Evolutionary conservation across 1,140 invertebrate genomes (phyloP).

Genomic region (Drusus annulatus): DNA sequence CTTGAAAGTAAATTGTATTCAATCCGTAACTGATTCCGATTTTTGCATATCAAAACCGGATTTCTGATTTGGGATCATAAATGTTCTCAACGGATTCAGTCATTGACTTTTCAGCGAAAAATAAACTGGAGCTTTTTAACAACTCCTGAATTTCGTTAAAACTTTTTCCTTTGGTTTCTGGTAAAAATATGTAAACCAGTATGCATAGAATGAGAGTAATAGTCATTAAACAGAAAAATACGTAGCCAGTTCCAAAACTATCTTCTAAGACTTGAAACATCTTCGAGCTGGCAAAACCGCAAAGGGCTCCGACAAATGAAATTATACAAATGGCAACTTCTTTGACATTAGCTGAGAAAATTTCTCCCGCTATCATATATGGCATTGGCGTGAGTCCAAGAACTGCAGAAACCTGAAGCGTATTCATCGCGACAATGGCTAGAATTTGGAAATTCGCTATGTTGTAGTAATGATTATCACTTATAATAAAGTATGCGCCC

Average conservation of each 20-base stretch:
- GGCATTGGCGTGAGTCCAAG: conserved; percentile 45
- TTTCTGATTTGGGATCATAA: conserved; percentile 3
- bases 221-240: conserved; percentile 38
- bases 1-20: not conserved
- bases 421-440: conserved; percentile 39
- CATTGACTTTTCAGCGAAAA: not conserved
- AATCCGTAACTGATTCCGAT: not conserved
- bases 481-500: conserved; percentile 25
- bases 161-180: conserved; percentile 49
- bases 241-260: conserved; percentile 19
- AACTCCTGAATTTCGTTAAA: conserved; percentile 50
- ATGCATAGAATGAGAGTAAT: conserved; percentile 25
- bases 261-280: conserved; percentile 44
- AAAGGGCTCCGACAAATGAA: conserved; percentile 45
- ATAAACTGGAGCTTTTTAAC: conserved; percentile 26
- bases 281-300: conserved; percentile 37
- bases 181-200: conserved; percentile 37
- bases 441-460: conserved; percentile 25
- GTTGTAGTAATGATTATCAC: not conserved
- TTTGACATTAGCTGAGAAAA: conserved; percentile 47
- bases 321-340: conserved; percentile 46
- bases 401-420: conserved; percentile 25
- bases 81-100: conserved; percentile 27
- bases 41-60: not conserved
- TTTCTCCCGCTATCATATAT: conserved; percentile 49